Evolutionary conservation across 2,888 invertebrate genomes (phyloP).

Genomic region (Diachrysia chrysitis): DNA sequence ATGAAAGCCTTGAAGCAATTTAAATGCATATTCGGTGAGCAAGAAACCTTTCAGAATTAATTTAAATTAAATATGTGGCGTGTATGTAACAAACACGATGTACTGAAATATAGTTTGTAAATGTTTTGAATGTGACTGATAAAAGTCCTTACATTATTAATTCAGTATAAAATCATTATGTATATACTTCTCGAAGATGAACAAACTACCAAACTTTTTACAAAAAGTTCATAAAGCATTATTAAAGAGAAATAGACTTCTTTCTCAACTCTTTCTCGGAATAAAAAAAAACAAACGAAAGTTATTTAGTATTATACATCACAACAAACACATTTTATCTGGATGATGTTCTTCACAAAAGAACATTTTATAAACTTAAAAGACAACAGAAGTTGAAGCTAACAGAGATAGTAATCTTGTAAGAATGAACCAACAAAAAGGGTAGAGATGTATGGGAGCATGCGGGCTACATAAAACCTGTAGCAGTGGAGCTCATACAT

Average conservation of each 20-base stretch:
- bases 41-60: not conserved
- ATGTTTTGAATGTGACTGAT: not conserved
- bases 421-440: slow-evolving; percentile 9
- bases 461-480: slow-evolving; percentile 16
- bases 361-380: too few relatives aligned
- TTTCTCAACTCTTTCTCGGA: too few relatives aligned
- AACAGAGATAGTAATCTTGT: not conserved
- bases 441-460: slow-evolving; percentile 12
- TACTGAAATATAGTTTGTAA: not conserved
- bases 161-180: too few relatives aligned
- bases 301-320: too few relatives aligned
- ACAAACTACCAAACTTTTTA: too few relatives aligned
- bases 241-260: too few relatives aligned
- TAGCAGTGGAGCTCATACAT: slow-evolving; percentile 10
- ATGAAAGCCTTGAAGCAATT: slow-evolving; percentile 4
- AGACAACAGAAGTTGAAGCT: not conserved
- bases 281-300: too few relatives aligned
- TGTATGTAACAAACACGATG: not conserved
- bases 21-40: slow-evolving; percentile 1
- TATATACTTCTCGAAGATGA: too few relatives aligned
- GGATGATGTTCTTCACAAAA: too few relatives aligned
- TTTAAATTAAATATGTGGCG: not conserved
- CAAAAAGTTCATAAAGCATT: too few relatives aligned
- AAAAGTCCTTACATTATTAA: too few relatives aligned
- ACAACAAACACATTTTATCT: too few relatives aligned